phyloP scores from a whole-genome alignment of 2,113 vertebrate genomes.

The Lepisosteus osseus region DNA sequence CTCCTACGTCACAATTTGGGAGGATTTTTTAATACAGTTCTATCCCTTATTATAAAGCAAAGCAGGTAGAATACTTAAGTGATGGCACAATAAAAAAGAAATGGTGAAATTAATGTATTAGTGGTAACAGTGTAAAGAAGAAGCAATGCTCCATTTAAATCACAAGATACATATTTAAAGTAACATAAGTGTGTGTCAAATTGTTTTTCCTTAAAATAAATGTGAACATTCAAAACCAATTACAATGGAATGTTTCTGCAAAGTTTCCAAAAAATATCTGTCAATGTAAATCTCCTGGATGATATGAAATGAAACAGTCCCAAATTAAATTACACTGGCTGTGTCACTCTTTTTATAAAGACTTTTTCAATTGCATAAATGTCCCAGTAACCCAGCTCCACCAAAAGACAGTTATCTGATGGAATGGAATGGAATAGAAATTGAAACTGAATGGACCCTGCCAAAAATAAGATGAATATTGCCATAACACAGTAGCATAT shows the following conservation, averaged over 20 bases:
- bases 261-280: constrained; percentile 19
- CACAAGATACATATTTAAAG: neutral
- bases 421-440: neutral
- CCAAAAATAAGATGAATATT: neutral
- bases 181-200: too few relatives aligned
- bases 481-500: neutral
- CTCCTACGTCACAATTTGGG: constrained; percentile 28
- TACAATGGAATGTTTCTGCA: constrained; percentile 22
- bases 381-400: neutral
- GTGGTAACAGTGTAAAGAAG: constrained; percentile 4
- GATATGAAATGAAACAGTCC: constrained; percentile 3
- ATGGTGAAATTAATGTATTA: neutral
- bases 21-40: too few relatives aligned
- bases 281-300: constrained; percentile 24
- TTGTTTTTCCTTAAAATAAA: neutral
- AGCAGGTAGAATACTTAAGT: neutral
- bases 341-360: neutral
- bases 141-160: constrained; percentile 19
- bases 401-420: neutral
- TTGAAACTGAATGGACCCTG: neutral
- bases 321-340: constrained; percentile 14
- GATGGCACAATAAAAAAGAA: neutral
- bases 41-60: too few relatives aligned
- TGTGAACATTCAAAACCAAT: constrained; percentile 29
- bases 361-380: neutral